A percentile compares a stretch with the other conserved stretches of the same genome.
Evolutionary conservation across 2,113 vertebrate species (phyloP).

Genomic region (Sakesphorus luctuosus): DNA sequence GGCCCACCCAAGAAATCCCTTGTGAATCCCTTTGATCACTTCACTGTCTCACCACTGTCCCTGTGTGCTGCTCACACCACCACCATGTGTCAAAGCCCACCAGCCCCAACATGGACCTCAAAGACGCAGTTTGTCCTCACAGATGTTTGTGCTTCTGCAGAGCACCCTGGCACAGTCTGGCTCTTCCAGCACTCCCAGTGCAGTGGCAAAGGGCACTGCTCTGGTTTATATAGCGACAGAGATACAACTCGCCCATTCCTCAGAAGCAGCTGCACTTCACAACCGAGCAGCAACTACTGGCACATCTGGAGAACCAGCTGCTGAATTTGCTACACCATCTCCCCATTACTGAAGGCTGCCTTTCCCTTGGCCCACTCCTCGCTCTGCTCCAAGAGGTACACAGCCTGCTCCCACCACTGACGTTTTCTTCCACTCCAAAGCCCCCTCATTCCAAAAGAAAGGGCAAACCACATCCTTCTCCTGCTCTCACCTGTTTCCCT

Average conservation of each 20-base stretch:
- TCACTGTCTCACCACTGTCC: not conserved
- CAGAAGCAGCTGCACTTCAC: not conserved
- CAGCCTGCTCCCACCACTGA: not conserved
- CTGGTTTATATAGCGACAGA: fast-evolving
- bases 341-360: not conserved
- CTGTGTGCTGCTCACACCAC: fast-evolving
- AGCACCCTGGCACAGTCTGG: fast-evolving
- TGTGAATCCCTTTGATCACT: not conserved
- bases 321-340: not conserved
- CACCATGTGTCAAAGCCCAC: not conserved
- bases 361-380: not conserved
- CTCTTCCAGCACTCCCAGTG: not conserved
- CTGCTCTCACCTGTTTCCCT: conserved; percentile 89
- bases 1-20: not conserved
- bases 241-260: not conserved
- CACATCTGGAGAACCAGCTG: not conserved
- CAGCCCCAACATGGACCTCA: not conserved
- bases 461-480: not conserved
- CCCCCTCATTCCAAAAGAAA: not conserved
- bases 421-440: not conserved
- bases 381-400: not conserved
- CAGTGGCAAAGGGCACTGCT: not conserved
- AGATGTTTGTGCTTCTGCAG: not conserved
- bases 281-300: not conserved
- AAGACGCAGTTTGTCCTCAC: not conserved